These are phyloP conservation scores for Agrochola macilenta DNA, from an alignment of 2,888 invertebrate species.

Conservation along the genomic window DNA sequence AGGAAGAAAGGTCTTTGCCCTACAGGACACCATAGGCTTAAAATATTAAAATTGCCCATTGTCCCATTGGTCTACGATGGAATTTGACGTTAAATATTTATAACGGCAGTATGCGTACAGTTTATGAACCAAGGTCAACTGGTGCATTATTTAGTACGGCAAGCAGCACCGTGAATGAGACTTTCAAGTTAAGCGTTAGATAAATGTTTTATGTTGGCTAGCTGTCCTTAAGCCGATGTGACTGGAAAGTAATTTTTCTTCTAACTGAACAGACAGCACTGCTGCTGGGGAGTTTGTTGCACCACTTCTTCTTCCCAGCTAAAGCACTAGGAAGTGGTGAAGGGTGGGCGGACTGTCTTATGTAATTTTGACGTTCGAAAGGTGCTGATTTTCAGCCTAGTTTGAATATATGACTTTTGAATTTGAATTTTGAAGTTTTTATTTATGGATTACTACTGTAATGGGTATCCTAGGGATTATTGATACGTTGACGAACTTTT, in stretches of 20 bases:
- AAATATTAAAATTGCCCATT: background rate
- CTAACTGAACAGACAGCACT: too few species aligned
- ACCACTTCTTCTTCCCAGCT: too few species aligned
- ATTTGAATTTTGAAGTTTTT: too few species aligned
- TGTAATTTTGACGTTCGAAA: too few species aligned
- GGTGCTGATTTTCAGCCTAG: too few species aligned
- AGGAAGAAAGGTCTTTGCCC: background rate
- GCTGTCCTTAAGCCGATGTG: background rate
- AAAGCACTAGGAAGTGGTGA: too few species aligned
- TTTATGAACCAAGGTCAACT: conserved; percentile 33
- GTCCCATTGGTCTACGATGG: background rate
- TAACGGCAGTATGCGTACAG: conserved; percentile 23
- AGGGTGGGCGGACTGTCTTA: too few species aligned
- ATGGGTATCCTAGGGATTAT: background rate
- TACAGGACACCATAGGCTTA: background rate
- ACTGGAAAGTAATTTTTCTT: background rate
- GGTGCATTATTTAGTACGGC: conserved; percentile 42
- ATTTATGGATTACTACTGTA: background rate
- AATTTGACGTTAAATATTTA: conserved; percentile 39
- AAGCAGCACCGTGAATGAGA: conserved; percentile 4
- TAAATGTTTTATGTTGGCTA: background rate
- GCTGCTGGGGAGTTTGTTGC: too few species aligned
- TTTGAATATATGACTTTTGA: too few species aligned
- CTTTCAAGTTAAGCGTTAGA: background rate
- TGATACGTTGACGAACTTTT: background rate